phyloP scores from a whole-genome alignment of 1,140 invertebrate genomes.

The Stegodyphus dumicola region DNA sequence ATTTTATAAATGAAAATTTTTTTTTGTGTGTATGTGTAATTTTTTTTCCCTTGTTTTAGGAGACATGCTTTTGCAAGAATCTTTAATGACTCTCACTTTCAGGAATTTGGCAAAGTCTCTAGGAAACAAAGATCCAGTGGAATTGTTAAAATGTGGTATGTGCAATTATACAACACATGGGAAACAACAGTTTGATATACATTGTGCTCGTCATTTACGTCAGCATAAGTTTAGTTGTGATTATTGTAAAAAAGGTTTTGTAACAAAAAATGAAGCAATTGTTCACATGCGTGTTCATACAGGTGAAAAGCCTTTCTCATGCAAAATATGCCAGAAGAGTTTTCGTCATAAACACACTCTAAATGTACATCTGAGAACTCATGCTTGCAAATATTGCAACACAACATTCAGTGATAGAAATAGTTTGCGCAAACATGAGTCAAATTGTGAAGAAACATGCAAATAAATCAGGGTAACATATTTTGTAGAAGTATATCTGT shows the following conservation, averaged over 20 bases:
- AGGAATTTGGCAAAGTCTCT: conserved; percentile 42
- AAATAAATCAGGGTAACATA: no score
- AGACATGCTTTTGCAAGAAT: conserved; percentile 28
- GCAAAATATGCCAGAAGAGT: conserved; percentile 42
- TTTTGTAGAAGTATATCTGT: no score
- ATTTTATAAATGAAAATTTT: not conserved
- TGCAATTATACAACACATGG: conserved; percentile 49
- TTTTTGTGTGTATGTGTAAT: not conserved
- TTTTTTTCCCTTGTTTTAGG: conserved; percentile 7
- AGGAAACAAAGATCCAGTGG: conserved; percentile 19
- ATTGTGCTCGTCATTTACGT: conserved; percentile 41
- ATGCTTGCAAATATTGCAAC: conserved; percentile 40
- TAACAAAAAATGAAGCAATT: conserved; percentile 52
- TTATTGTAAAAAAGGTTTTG: conserved; percentile 49
- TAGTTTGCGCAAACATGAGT: conserved; percentile 26
- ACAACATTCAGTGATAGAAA: conserved; percentile 32
- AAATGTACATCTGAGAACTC: conserved; percentile 55
- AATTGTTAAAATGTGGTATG: conserved; percentile 39
- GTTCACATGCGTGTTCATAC: conserved; percentile 54
- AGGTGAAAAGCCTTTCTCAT: conserved; percentile 43
- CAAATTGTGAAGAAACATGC: not conserved
- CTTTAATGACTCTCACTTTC: conserved; percentile 38
- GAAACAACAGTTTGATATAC: conserved; percentile 53
- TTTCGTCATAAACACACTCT: conserved; percentile 53
- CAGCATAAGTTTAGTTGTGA: conserved; percentile 49